Evolutionary conservation across 2,797 vertebrate genomes (phyloP).

Genomic region (Buphagus erythrorhynchus): DNA sequence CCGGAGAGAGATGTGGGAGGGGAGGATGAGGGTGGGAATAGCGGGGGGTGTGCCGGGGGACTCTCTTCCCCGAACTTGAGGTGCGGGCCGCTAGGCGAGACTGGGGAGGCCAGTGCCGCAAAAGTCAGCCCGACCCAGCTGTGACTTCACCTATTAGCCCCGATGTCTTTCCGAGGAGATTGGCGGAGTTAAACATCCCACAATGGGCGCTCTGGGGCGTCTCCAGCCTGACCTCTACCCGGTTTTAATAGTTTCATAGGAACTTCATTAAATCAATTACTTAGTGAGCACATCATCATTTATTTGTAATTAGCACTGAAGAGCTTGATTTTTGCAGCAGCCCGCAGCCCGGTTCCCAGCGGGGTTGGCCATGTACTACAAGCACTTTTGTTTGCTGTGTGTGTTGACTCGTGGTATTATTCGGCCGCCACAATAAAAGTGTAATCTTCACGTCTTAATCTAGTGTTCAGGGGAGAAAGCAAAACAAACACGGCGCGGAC

Average conservation of each 20-base stretch:
- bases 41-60: neutral
- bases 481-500: slow-evolving; percentile 62
- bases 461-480: slow-evolving; percentile 55
- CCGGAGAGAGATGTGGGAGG: neutral
- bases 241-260: slow-evolving; percentile 89
- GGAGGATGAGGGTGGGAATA: neutral
- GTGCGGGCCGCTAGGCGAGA: neutral
- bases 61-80: neutral
- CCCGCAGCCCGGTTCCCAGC: slow-evolving; percentile 72
- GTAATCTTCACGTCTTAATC: slow-evolving; percentile 77
- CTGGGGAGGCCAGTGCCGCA: slow-evolving; percentile 54
- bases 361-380: slow-evolving; percentile 74
- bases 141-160: slow-evolving; percentile 91
- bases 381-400: slow-evolving; percentile 75
- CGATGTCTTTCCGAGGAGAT: slow-evolving; percentile 88
- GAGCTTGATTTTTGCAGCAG: slow-evolving; percentile 70
- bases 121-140: slow-evolving; percentile 81
- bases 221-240: slow-evolving; percentile 85
- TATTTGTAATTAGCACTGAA: slow-evolving; percentile 85
- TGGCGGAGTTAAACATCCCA: slow-evolving; percentile 89
- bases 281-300: slow-evolving; percentile 86
- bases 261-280: slow-evolving; percentile 97
- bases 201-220: slow-evolving; percentile 86
- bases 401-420: slow-evolving; percentile 80
- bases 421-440: slow-evolving; percentile 62